phyloP scores from a whole-genome alignment of 2,888 invertebrate species.

The Alcis repandata region DNA sequence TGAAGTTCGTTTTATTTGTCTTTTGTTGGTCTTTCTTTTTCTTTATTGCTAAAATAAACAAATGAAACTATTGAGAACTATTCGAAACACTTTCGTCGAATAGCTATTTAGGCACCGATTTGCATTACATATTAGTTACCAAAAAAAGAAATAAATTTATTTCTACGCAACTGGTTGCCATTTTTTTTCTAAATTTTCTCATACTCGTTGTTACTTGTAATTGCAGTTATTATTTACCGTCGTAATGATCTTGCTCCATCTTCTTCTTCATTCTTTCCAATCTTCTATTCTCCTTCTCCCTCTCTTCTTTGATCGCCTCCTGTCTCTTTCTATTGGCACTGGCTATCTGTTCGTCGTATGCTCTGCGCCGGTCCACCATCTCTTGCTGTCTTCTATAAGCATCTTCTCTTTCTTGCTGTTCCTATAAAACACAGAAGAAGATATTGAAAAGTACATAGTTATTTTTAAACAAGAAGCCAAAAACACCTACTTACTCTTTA shows the following conservation, averaged over 20 bases:
- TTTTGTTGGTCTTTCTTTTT: conserved; percentile 74
- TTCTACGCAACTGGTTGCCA: no score
- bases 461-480: no score
- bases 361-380: conserved; percentile 68
- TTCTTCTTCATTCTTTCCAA: conserved; percentile 71
- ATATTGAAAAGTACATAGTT: background rate
- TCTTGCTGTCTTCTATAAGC: conserved; percentile 64
- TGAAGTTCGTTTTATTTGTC: conserved; percentile 70
- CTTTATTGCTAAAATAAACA: conserved; percentile 71
- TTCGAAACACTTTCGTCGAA: no score
- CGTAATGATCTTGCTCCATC: conserved; percentile 77
- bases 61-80: no score
- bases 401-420: conserved; percentile 62
- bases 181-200: no score
- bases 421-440: conserved; percentile 55
- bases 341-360: conserved; percentile 77
- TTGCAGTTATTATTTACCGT: conserved; percentile 66
- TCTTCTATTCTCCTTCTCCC: conserved; percentile 71
- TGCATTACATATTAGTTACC: no score
- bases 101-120: no score
- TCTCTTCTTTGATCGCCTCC: conserved; percentile 66
- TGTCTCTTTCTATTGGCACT: conserved; percentile 70
- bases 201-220: no score
- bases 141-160: no score
- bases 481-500: no score